phyloP scores from a whole-genome alignment of 2,113 vertebrate species.

The Callithrix jacchus region DNA sequence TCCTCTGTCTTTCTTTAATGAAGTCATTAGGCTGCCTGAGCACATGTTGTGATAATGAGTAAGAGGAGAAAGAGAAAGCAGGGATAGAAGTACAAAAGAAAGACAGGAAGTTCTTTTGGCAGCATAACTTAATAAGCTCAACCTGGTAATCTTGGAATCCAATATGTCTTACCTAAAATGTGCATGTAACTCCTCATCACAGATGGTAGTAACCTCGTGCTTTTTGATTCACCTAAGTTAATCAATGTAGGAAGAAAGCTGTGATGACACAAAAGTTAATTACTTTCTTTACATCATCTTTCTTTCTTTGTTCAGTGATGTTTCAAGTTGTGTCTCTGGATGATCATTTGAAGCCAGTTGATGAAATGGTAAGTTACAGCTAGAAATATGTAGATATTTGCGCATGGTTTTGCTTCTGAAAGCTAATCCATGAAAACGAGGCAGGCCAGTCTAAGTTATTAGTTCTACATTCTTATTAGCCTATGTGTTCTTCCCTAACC shows the following conservation, averaged over 20 bases:
- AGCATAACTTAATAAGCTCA: background rate
- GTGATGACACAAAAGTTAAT: background rate
- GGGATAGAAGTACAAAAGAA: background rate
- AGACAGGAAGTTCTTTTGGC: background rate
- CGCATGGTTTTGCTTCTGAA: background rate
- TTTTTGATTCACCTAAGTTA: background rate
- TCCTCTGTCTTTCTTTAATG: background rate
- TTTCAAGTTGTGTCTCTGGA: constrained; percentile 78
- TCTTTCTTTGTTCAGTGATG: constrained; percentile 69
- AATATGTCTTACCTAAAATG: background rate
- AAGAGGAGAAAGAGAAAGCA: background rate
- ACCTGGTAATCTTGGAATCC: too few species aligned
- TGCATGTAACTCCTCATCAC: background rate
- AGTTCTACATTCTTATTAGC: background rate
- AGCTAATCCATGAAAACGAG: background rate
- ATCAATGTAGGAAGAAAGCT: background rate
- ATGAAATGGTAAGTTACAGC: constrained; percentile 71
- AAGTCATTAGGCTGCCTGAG: background rate
- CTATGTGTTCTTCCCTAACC: background rate
- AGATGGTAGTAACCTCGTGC: background rate
- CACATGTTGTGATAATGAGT: background rate
- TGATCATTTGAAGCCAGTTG: constrained; percentile 70
- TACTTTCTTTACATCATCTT: background rate
- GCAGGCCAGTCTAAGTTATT: background rate
- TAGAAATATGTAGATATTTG: background rate